phyloP scores from a whole-genome alignment of 2,888 invertebrate species.

The Microctonus aethiopoides region DNA sequence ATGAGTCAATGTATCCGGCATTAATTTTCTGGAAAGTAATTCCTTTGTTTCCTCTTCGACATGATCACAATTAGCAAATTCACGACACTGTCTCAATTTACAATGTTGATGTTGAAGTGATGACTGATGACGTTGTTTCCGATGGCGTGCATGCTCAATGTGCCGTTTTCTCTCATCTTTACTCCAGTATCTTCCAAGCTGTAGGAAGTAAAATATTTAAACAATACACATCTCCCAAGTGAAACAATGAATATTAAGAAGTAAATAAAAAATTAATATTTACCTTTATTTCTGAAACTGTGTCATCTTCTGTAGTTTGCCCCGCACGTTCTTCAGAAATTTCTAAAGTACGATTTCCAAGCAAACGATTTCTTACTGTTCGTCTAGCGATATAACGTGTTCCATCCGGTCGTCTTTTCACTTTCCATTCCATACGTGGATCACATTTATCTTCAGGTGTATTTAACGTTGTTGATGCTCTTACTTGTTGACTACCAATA shows the following conservation, averaged over 20 bases:
- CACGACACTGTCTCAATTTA: conserved; percentile 36
- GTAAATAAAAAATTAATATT: not conserved
- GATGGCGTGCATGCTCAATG: conserved; percentile 76
- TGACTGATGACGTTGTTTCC: conserved; percentile 70
- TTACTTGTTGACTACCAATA: conserved; percentile 71
- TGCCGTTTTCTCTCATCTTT: conserved; percentile 81
- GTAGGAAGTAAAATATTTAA: not conserved
- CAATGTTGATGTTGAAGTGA: conserved; percentile 46
- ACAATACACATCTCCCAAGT: not conserved
- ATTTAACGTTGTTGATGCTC: conserved; percentile 48
- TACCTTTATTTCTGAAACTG: conserved; percentile 80
- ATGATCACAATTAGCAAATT: conserved; percentile 20
- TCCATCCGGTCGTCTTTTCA: conserved; percentile 81
- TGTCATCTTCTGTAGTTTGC: conserved; percentile 80
- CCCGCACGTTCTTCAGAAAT: conserved; percentile 76
- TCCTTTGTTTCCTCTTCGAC: conserved; percentile 19
- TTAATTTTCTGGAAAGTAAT: conserved; percentile 9
- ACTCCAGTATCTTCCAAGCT: conserved; percentile 80
- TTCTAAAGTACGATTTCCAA: conserved; percentile 76
- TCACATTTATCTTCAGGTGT: conserved; percentile 56
- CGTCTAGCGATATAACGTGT: conserved; percentile 80
- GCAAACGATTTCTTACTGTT: conserved; percentile 75
- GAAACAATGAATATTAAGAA: not conserved
- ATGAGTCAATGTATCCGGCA: conserved; percentile 21
- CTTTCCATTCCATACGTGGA: conserved; percentile 77